phyloP scores from a whole-genome alignment of 2,113 vertebrate species.

The Myotis yumanensis region DNA sequence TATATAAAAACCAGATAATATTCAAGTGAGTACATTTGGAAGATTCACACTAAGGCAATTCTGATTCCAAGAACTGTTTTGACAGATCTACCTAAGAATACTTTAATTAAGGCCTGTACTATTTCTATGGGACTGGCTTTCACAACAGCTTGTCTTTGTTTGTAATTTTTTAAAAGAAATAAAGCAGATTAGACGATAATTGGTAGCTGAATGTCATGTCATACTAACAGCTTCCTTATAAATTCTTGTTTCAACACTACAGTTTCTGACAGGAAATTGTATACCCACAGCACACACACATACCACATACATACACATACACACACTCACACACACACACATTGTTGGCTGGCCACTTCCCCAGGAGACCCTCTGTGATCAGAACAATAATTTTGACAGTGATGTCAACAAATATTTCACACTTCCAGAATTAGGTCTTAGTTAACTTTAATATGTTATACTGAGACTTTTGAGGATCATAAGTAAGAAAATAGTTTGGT shows the following conservation, averaged over 20 bases:
- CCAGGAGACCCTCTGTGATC: background rate
- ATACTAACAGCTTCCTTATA: background rate
- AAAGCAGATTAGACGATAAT: background rate
- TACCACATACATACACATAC: background rate
- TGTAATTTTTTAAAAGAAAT: constrained; percentile 28
- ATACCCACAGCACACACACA: background rate
- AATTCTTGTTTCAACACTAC: background rate
- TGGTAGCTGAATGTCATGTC: background rate
- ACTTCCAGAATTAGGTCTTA: background rate
- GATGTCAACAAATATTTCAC: background rate
- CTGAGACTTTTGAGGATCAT: background rate
- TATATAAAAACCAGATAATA: background rate
- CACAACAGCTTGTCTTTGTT: background rate
- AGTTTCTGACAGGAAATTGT: background rate
- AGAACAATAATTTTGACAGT: background rate
- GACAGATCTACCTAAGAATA: background rate
- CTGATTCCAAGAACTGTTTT: background rate
- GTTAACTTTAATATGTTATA: background rate
- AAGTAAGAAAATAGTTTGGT: constrained; percentile 26
- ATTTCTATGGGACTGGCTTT: background rate
- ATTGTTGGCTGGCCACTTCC: background rate
- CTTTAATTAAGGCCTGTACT: background rate
- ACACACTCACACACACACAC: background rate
- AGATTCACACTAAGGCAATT: constrained; percentile 13
- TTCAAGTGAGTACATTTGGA: background rate